phyloP scores from a whole-genome alignment of 1,140 invertebrate species.

The Xylocopa sonorina region DNA sequence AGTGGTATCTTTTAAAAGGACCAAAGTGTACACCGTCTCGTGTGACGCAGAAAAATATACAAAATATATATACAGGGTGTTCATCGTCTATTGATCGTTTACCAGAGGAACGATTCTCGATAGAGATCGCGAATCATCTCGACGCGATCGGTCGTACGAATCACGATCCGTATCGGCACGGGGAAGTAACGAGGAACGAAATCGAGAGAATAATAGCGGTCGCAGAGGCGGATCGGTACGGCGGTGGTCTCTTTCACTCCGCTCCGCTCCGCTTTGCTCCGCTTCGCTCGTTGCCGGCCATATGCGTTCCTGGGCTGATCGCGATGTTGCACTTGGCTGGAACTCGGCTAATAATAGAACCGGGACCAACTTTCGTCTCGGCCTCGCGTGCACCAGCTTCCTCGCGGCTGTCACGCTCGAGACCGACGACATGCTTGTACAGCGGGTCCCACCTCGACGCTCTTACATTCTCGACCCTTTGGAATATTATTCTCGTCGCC shows the following conservation, averaged over 20 bases:
- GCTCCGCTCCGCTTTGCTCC: constrained; percentile 23
- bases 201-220: neutral
- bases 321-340: constrained; percentile 55
- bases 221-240: constrained; percentile 5
- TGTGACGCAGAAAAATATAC: no score
- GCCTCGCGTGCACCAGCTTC: constrained; percentile 37
- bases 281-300: constrained; percentile 42
- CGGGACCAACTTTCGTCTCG: constrained; percentile 54
- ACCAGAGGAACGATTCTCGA: no score
- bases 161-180: neutral
- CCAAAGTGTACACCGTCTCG: no score
- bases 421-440: constrained; percentile 39
- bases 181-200: constrained; percentile 2
- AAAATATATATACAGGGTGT: no score
- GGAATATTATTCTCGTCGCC: no score
- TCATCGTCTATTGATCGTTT: no score
- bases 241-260: neutral
- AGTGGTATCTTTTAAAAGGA: no score
- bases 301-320: constrained; percentile 46
- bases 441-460: neutral
- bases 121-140: neutral
- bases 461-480: neutral
- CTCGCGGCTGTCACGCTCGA: constrained; percentile 30
- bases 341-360: constrained; percentile 57
- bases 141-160: constrained; percentile 4